Base-by-base conservation (phyloP, 1,140 invertebrate species). In the Drosophila truncata region DNA sequence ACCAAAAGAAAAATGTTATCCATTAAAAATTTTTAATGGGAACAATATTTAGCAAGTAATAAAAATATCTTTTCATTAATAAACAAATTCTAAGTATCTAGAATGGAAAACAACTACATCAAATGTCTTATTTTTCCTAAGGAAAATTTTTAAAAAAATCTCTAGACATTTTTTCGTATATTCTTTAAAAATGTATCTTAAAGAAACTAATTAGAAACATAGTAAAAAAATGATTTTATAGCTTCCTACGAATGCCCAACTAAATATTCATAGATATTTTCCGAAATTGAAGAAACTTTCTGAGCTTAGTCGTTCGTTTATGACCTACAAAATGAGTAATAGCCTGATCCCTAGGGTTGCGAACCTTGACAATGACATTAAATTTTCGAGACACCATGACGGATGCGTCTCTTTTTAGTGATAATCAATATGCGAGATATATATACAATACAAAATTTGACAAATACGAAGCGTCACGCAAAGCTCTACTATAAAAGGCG, bases 401-500 rank as follows among this genome's bases (percentile, higher is more conserved):
- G 16, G 29, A 77, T 77, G 37, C 47, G 6, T 41, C 49, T 67
- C 23, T 70, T 67, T 67, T 55, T 44, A 46, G 63, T 61, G 57
- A 74, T 78, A 74, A 86, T 82, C 73, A 57, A 62, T 50, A 66
- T 66, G 41, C 29, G 18, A 57, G 25, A 73, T 55, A 55, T 37
- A 55, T 37, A 55, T 46, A 75, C 65, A 62, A 61, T 31, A 50
- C 4, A 1, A 27, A n/a, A 27, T 37, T 37, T 52, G 25, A 65
- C 71, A 65, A 75, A 76, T 65, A n/a, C 20, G 1, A 29, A 66
- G 14, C 9, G 64, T 47, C 49, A 57, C 52, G 66, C 58, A 49
- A 79, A 55, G 66, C 80, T 69, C 39, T 57, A 35, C 42, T 76
- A 77, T 76, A 76, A 88, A 87, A 88, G 46, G 39, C 39, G 20